Evolutionary conservation across 2,113 vertebrate species (phyloP), one percentile per base, ranked within the genome.

Genomic region (rat (Rattus norvegicus)): DNA sequence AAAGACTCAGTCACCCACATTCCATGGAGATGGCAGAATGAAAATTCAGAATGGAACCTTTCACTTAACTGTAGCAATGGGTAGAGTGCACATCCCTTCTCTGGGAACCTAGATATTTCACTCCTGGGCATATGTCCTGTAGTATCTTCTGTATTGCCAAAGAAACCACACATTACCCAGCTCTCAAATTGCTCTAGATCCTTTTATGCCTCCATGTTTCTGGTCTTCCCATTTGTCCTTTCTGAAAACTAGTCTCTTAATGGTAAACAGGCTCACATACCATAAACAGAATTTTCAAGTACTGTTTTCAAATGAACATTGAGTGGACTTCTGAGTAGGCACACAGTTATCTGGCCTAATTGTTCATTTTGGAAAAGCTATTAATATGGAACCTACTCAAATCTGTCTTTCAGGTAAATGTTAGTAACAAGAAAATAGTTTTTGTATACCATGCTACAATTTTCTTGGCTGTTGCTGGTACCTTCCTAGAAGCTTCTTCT

Each of bases 371-470:
- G 70, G 85, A 87, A 81, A 76, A 77, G 5, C 24, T 69, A n/a
- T 13, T 17, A 96, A 83, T 5, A 67, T 49, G 61, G n/a, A 65
- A 28, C 24, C 67, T 90, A 96, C n/a, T 47, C 28, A 90, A 96
- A 76, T 4, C 8, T 93, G 69, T 92, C 72, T 93, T 79, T 26
- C 10, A 88, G 11, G 59, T 94, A 86, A 24, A 77, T 22, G 4
- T 69, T 91, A 95, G 91, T 28, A 73, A 3, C 72, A 85, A 85
- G 69, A 67, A 92, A 90, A 61, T 65, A 0, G 73, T 49, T 85
- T 83, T 86, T 84, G 39, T 67, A 49, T 28, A 93, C 2, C 0
- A 89, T 39, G 39, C 39, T 80, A 80, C 30, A 95, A 54, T 89
- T 17, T 85, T 72, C 49, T 63, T 92, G 11, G 61, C 17, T 93